phyloP scores from a whole-genome alignment of 2,888 invertebrate species.

The Syritta pipiens region DNA sequence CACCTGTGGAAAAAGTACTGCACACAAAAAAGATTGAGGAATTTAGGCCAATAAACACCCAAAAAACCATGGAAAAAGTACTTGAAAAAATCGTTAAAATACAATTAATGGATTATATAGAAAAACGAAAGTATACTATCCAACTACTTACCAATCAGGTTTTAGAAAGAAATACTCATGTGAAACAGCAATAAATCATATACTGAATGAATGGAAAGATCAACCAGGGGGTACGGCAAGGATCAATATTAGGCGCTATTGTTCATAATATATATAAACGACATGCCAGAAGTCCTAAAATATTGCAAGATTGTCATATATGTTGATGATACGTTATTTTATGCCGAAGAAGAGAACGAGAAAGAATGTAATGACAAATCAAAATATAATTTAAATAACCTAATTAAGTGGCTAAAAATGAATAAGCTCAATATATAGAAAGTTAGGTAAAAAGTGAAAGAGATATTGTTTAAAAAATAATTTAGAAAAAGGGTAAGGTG shows the following conservation, averaged over 20 bases:
- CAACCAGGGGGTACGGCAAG: no score
- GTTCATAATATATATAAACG: conserved; percentile 2
- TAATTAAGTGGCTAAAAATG: no score
- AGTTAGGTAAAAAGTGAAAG: no score
- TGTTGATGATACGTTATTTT: background rate
- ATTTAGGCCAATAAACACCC: background rate
- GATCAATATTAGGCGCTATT: background rate
- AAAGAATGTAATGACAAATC: background rate
- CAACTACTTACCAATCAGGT: no score
- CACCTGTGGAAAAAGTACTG: conserved; percentile 6
- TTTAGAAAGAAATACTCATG: conserved; percentile 17
- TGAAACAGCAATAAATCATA: background rate
- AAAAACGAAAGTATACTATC: no score
- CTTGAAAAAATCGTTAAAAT: conserved; percentile 17
- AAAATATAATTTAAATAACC: no score
- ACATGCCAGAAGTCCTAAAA: background rate
- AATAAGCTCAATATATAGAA: no score
- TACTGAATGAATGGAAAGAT: conserved; percentile 27
- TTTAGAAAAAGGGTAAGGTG: no score
- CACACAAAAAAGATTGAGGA: conserved; percentile 2
- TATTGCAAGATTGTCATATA: background rate
- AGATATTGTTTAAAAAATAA: no score
- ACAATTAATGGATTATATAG: conserved; percentile 12
- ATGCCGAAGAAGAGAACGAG: background rate
- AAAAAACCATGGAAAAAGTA: conserved; percentile 14